A percentile compares a stretch with the other conserved stretches of the same genome.
Evolutionary conservation across 2,888 invertebrate species (phyloP).

Genomic region (Lasius platythorax): DNA sequence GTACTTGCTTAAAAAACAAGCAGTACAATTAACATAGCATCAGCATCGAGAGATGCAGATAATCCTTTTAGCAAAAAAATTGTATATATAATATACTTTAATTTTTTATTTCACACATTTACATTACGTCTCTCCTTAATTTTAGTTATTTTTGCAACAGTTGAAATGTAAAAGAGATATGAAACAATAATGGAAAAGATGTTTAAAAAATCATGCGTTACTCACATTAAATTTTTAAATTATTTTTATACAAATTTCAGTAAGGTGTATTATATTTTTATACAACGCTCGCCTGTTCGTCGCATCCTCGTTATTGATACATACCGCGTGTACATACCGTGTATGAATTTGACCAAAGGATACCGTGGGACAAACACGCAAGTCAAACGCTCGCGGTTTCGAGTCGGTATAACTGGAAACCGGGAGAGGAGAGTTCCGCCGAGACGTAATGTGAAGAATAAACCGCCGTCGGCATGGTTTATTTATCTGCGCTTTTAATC

Average conservation of each 20-base stretch:
- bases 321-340: no score
- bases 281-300: background rate
- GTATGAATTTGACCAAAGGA: background rate
- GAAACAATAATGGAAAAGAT: background rate
- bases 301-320: background rate
- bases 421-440: conserved; percentile 16
- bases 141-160: background rate
- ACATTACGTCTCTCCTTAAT: no score
- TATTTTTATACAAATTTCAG: background rate
- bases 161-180: background rate
- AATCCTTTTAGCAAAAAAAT: background rate
- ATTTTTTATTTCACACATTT: no score
- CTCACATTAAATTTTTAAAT: background rate
- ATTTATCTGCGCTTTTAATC: conserved; percentile 73
- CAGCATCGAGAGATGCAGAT: background rate
- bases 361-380: conserved; percentile 32
- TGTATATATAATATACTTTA: background rate
- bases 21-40: background rate
- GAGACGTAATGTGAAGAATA: conserved; percentile 61
- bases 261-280: background rate
- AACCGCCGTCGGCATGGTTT: conserved; percentile 66
- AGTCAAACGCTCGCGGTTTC: conserved; percentile 29
- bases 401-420: conserved; percentile 54
- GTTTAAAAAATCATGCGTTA: background rate
- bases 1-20: conserved; percentile 7